phyloP scores from a whole-genome alignment of 2,113 vertebrate species.

The Thermophis baileyi region DNA sequence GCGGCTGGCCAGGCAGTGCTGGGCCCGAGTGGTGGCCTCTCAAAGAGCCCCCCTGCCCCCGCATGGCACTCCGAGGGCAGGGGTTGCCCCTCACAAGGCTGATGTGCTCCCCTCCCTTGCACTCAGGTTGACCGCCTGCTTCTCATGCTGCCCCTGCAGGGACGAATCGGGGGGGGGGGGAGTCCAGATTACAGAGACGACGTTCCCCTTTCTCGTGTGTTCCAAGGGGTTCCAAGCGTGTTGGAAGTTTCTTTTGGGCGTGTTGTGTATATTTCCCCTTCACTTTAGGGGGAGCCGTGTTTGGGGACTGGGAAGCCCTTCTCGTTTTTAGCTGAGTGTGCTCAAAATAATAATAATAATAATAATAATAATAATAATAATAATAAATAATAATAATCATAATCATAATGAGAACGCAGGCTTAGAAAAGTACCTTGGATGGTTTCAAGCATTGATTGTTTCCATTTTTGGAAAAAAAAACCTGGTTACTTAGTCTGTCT shows the following conservation, averaged over 20 bases:
- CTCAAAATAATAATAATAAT: too few relatives aligned
- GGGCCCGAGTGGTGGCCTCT: background rate
- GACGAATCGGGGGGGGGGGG: background rate
- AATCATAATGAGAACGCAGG: too few relatives aligned
- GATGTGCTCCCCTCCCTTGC: background rate
- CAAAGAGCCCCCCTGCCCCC: background rate
- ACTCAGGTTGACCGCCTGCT: background rate
- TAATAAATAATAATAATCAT: too few relatives aligned
- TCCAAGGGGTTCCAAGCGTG: background rate
- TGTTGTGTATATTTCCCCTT: background rate
- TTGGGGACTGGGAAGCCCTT: background rate
- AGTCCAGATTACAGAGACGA: background rate
- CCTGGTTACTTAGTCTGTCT: background rate
- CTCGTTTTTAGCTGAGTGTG: background rate
- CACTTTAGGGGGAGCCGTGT: background rate
- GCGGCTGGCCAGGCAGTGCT: conserved; percentile 20
- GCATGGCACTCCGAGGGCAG: background rate
- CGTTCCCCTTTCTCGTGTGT: too few relatives aligned
- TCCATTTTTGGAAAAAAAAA: background rate
- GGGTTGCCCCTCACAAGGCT: background rate
- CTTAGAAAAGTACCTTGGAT: background rate
- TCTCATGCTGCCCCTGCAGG: background rate
- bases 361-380: too few relatives aligned
- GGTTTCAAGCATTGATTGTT: background rate
- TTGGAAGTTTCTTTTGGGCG: background rate